Evolutionary conservation across 2,888 invertebrate species (phyloP).

Genomic region (Perdita meconis): DNA sequence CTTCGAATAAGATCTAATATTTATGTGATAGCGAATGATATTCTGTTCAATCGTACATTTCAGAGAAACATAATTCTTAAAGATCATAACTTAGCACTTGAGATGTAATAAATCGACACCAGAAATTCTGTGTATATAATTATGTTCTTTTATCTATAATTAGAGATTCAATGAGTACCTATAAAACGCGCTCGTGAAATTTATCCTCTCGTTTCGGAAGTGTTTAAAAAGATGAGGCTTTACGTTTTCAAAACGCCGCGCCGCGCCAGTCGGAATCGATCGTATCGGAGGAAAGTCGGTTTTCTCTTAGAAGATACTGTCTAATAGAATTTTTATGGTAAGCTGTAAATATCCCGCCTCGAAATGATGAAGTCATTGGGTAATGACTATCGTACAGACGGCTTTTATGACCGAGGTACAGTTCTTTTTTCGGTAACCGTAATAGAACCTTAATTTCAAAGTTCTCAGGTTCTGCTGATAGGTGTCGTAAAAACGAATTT

Average conservation of each 20-base stretch:
- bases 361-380: conserved; percentile 62
- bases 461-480: not conserved
- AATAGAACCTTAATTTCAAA: conserved; percentile 24
- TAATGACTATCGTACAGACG: conserved; percentile 56
- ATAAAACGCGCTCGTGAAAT: conserved; percentile 9
- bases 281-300: conserved; percentile 15
- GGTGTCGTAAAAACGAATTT: conserved; percentile 25
- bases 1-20: too few relatives aligned
- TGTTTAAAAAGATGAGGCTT: not conserved
- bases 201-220: conserved; percentile 12
- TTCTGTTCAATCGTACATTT: too few relatives aligned
- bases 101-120: conserved; percentile 6
- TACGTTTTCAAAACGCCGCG: conserved; percentile 12
- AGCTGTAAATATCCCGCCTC: conserved; percentile 52
- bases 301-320: conserved; percentile 28
- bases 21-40: too few relatives aligned
- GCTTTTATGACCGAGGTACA: conserved; percentile 56
- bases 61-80: not conserved
- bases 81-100: not conserved
- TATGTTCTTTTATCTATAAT: not conserved
- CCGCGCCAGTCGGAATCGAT: not conserved
- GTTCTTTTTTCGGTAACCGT: conserved; percentile 14
- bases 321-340: conserved; percentile 67
- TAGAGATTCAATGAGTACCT: not conserved
- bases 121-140: not conserved